Percentiles rank a stretch among this genome's conserved stretches.
These are phyloP conservation scores for Spilosoma lubricipeda DNA, from an alignment of 2,888 invertebrate species.

Conservation along the genomic window DNA sequence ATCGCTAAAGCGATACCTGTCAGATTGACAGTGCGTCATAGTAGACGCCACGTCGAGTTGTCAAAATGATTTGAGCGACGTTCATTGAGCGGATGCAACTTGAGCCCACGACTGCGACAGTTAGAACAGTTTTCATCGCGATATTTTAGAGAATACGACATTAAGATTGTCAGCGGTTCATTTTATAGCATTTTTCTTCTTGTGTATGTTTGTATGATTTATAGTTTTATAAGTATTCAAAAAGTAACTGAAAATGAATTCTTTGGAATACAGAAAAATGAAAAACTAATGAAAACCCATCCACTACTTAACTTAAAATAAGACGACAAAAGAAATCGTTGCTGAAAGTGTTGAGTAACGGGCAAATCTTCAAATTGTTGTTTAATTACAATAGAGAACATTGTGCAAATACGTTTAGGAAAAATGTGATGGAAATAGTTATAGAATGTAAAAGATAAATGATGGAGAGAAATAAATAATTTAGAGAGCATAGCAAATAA, in stretches of 20 bases:
- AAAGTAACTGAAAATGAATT: too few relatives aligned
- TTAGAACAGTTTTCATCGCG: constrained; percentile 35
- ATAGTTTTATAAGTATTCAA: too few relatives aligned
- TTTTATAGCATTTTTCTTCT: neutral
- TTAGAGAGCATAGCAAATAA: too few relatives aligned
- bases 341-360: neutral
- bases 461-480: too few relatives aligned
- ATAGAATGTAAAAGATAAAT: neutral
- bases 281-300: neutral
- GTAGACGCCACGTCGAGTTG: constrained; percentile 23
- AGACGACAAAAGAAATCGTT: neutral
- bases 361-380: neutral
- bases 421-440: neutral
- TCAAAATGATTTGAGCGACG: constrained; percentile 50
- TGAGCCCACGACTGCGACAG: constrained; percentile 47
- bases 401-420: too few relatives aligned
- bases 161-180: neutral
- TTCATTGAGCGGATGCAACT: constrained; percentile 65
- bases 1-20: constrained; percentile 34
- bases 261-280: too few relatives aligned
- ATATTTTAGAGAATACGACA: neutral
- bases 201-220: neutral
- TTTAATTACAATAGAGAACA: neutral
- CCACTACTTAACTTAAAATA: neutral
- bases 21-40: constrained; percentile 22